Evolutionary conservation across 1,140 invertebrate genomes (phyloP), one percentile per base, ranked within the genome.

Genomic region (Drosophila mojavensis): DNA sequence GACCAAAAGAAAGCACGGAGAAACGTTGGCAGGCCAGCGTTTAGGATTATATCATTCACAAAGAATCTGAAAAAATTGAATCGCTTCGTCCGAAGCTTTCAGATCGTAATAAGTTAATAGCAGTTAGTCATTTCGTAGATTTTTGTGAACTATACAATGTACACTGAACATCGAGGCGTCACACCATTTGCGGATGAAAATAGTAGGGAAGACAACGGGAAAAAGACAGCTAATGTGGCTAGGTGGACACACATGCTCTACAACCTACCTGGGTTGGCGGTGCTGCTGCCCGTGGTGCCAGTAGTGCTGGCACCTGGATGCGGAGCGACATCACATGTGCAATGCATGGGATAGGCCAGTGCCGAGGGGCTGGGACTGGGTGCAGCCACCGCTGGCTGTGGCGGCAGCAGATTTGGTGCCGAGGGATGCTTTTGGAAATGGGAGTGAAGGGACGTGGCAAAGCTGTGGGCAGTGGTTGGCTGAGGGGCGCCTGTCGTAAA

Each of bases 211-310:
- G 50, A 64, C 53, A 48, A 75, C 65, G 20, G 20, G 20, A 2
- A 62, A 62, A 68, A 69, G 39, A 53, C 55, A 72, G 24, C 33
- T 33, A 47, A 47, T 15, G 28, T 10, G 11, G 45, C 54, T 58
- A 20, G 15, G 9, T 45, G 45, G n/a, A 82, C 82, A 83, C 76
- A 69, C 91, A 90, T 92, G 91, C 91, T 86, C 91, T 92, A 92
- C 80, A 74, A 92, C 91, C 92, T 93, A 93, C 92, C 93, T 93
- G 89, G 91, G 51, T 89, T 90, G 73, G 73, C 78, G 62, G 81
- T 75, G 78, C 70, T 65, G 82, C 78, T 78, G 76, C 61, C 72
- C 54, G 70, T 62, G 64, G 78, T 60, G 47, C 64, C 79, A 74
- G 79, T 79, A 50, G 56, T 58, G 56, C 48, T 70, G 80, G 69